phyloP scores from a whole-genome alignment of 1,140 invertebrate species.

The Bombus haemorrhoidalis region DNA sequence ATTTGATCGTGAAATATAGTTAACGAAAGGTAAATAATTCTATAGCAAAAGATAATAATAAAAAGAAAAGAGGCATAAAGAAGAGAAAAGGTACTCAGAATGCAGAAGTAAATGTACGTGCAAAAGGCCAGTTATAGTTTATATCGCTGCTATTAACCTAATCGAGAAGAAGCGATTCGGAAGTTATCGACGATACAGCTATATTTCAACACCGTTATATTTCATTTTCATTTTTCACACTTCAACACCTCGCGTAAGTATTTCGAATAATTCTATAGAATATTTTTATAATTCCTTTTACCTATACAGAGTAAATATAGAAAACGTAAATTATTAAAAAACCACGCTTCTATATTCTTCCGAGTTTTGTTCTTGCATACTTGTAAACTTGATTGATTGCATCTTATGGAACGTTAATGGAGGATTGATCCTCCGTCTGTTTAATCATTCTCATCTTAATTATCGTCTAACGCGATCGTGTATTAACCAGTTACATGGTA shows the following conservation, averaged over 20 bases:
- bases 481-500: slow-evolving; percentile 21
- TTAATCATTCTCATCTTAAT: not conserved
- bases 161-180: too few relatives aligned
- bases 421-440: not conserved
- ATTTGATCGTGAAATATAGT: not conserved
- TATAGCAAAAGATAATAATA: not conserved
- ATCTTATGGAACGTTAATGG: not conserved
- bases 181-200: too few relatives aligned
- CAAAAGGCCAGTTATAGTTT: too few relatives aligned
- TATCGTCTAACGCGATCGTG: not conserved
- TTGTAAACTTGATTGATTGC: not conserved
- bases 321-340: too few relatives aligned
- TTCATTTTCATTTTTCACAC: too few relatives aligned
- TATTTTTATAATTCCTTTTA: not conserved
- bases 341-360: not conserved
- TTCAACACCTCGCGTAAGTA: too few relatives aligned
- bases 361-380: not conserved
- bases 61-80: not conserved
- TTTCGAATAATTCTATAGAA: not conserved
- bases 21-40: not conserved
- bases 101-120: too few relatives aligned
- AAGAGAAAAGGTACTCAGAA: not conserved
- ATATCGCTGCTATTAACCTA: too few relatives aligned
- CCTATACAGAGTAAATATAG: too few relatives aligned
- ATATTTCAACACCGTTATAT: too few relatives aligned